phyloP scores from a whole-genome alignment of 2,888 invertebrate species.

The Allacma fusca region DNA sequence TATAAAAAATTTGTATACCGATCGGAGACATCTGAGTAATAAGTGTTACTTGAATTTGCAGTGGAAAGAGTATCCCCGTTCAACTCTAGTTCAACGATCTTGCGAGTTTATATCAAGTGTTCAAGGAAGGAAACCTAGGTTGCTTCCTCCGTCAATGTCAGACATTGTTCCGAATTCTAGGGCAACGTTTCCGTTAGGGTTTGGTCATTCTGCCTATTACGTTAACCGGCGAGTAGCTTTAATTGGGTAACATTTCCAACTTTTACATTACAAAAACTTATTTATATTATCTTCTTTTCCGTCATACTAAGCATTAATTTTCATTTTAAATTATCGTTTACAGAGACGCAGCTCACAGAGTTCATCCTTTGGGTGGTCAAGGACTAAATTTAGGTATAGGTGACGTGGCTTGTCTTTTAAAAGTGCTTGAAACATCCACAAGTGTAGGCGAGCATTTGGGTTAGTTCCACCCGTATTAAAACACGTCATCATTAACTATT shows the following conservation, averaged over 20 bases:
- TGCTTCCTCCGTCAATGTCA: conserved; percentile 56
- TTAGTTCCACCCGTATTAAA: conserved; percentile 62
- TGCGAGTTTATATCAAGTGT: conserved; percentile 52
- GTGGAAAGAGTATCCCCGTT: conserved; percentile 72
- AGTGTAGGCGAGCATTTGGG: conserved; percentile 79
- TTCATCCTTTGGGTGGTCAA: conserved; percentile 97
- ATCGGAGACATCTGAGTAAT: no score
- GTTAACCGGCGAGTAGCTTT: conserved; percentile 81
- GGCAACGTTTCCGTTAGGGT: conserved; percentile 90
- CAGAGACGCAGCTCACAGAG: conserved; percentile 86
- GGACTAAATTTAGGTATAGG: conserved; percentile 98
- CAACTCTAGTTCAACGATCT: conserved; percentile 54
- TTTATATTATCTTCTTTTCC: no score
- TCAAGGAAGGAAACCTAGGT: conserved; percentile 46
- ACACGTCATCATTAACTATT: neutral
- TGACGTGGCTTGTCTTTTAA: conserved; percentile 81
- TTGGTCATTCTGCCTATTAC: conserved; percentile 89
- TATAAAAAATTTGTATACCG: no score
- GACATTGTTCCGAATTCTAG: conserved; percentile 69
- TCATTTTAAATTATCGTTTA: neutral
- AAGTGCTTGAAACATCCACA: conserved; percentile 74
- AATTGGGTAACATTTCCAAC: conserved; percentile 75
- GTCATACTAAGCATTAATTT: no score
- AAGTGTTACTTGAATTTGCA: conserved; percentile 64
- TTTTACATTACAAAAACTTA: no score